Evolutionary conservation across 1,140 invertebrate genomes (phyloP).

Genomic region (Sarcophaga peregrina): DNA sequence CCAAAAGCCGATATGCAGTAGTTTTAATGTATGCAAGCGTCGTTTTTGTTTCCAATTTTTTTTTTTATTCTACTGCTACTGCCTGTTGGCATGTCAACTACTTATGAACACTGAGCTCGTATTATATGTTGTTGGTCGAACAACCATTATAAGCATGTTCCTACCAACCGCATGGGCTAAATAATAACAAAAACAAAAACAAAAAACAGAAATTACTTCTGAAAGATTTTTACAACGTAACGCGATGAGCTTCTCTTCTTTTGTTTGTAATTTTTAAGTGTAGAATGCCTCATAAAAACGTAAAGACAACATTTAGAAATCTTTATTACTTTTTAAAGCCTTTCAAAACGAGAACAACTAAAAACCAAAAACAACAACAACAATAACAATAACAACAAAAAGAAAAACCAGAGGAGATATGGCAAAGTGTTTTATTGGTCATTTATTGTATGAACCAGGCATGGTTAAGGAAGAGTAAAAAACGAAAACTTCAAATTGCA

Average conservation of each 20-base stretch:
- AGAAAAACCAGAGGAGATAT: no score
- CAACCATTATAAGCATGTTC: constrained; percentile 24
- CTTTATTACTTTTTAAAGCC: not conserved
- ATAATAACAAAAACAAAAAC: no score
- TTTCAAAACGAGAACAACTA: not conserved
- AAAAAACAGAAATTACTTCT: not conserved
- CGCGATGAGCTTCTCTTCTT: not conserved
- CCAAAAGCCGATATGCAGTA: not conserved
- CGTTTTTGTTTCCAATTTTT: not conserved
- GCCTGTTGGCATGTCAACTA: constrained; percentile 35
- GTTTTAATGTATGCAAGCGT: not conserved
- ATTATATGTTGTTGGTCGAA: not conserved
- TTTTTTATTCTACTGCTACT: not conserved
- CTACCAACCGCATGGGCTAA: not conserved
- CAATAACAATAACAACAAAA: no score
- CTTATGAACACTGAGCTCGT: not conserved
- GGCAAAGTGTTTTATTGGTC: not conserved
- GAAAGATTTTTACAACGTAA: no score
- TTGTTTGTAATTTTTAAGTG: not conserved
- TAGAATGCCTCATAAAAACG: constrained; percentile 14
- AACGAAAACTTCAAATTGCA: not conserved
- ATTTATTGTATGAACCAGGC: not conserved
- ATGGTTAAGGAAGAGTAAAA: not conserved
- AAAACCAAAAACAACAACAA: not conserved
- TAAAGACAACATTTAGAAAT: not conserved